Conservation (phyloP, 37 sponge, comb jelly and placozoan species). For the Ephydatia muelleri region DNA sequence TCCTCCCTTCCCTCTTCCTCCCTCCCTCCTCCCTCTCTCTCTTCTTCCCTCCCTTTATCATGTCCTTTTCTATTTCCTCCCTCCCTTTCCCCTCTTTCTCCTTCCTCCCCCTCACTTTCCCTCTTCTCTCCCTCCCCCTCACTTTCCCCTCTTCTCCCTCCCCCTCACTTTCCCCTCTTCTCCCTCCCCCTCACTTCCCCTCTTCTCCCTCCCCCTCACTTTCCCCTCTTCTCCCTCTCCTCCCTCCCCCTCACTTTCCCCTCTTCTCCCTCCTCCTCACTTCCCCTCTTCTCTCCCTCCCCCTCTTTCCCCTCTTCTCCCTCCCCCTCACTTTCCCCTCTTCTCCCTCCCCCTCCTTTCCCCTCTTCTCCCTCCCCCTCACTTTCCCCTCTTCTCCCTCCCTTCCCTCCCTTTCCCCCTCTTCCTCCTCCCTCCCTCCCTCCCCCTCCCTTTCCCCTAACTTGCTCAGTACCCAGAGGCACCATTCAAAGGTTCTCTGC, state of each 20-base stretch:
- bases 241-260: background rate
- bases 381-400: background rate
- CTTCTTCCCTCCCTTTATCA: constrained; percentile 26
- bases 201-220: too few species aligned
- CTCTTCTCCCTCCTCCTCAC: too few species aligned
- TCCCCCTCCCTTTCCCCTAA: too few species aligned
- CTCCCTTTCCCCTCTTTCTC: background rate
- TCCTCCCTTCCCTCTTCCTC: too few species aligned
- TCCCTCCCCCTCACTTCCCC: too few species aligned
- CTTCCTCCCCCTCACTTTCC: background rate
- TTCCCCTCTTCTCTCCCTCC: constrained; percentile 24
- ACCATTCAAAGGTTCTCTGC: too few species aligned
- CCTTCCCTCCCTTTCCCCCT: too few species aligned
- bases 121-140: background rate
- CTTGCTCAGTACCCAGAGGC: too few species aligned
- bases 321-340: constrained; percentile 12
- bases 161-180: too few species aligned
- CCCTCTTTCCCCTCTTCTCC: constrained; percentile 24
- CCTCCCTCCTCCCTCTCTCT: constrained; percentile 17
- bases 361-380: background rate
- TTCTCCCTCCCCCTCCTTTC: background rate
- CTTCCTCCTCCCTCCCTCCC: too few species aligned
- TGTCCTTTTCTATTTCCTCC: constrained; percentile 9
- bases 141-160: background rate
- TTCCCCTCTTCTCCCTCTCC: constrained; percentile 27